Evolutionary conservation across 2,113 vertebrate genomes (phyloP).

Genomic region (Sakesphorus luctuosus): DNA sequence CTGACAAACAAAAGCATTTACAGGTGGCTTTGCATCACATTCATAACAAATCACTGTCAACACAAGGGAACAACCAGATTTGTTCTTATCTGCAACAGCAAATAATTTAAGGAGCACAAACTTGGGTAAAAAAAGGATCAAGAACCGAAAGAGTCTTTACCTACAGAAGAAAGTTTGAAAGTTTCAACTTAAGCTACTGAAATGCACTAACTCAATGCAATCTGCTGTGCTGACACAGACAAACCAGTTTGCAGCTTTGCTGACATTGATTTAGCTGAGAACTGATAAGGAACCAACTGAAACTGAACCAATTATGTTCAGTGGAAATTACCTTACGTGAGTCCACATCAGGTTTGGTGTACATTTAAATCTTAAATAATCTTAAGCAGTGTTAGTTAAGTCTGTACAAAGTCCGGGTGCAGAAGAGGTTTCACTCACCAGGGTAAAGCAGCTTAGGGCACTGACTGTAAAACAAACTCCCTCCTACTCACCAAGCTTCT

Average conservation of each 20-base stretch:
- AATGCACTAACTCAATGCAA: background rate
- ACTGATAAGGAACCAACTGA: background rate
- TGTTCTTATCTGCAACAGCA: background rate
- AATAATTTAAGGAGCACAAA: background rate
- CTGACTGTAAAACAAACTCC: background rate
- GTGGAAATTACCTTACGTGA: background rate
- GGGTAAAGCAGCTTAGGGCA: background rate
- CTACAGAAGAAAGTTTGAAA: background rate
- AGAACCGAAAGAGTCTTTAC: background rate
- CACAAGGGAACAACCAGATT: background rate
- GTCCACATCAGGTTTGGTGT: background rate
- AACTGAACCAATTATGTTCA: background rate
- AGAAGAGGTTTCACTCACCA: background rate
- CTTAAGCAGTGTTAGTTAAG: background rate
- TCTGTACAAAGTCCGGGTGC: rapidly evolving
- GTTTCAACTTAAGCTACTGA: background rate
- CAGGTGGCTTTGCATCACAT: background rate
- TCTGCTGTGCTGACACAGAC: background rate
- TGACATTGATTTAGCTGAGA: background rate
- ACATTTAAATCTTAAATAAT: background rate
- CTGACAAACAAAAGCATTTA: background rate
- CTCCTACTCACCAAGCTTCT: background rate
- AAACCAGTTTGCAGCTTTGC: background rate
- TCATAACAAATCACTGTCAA: background rate
- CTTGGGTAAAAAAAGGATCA: background rate